Base-by-base conservation (phyloP, 2,113 vertebrate genomes). In the Loxodonta africana region DNA sequence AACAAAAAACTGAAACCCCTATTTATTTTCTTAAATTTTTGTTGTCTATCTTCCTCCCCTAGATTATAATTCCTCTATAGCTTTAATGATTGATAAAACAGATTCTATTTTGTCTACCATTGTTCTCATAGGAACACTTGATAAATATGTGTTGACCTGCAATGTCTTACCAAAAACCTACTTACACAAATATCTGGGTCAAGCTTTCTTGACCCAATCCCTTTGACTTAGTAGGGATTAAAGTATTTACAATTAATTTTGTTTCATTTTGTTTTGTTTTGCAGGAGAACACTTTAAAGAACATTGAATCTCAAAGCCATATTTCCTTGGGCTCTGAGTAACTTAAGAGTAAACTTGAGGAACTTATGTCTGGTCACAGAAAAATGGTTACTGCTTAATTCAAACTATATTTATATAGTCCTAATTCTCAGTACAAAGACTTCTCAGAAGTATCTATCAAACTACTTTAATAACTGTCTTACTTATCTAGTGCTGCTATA, bases 351-450 rank as follows among this genome's bases (percentile, higher is more conserved):
- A 81, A 95, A 62, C 17, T 87, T 83, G 21, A 83, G 25, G 25
- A 90, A 65, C 60, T 57, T 95, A 76, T 85, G 7, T 4, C 41
- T 88, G 48, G 71, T 83, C 51, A 71, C 2, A 67, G 48, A 94
- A 67, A 41, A 94, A 41, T 51, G 30, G 41, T 91, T 37, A 92
- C 33, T 62, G 51, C 11, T 95, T 89, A 84, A 80, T n/a, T 86
- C 37, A 90, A 63, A 18, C 8, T 82, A 10, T 23, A 84, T 53
- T 88, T 44, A 41, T 41, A 11, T 74, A 30, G 11, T 77, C 5
- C 33, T 78, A 87, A 87, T 87, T 94, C 5, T 2, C 53, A 83
- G 48, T 9, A 46, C 10, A 74, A 96, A 71, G 9, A 53, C 14
- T 23, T 83, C 76, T 4, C 2, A 87, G 4, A 28, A 83, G 69